Evolutionary conservation across 2,888 invertebrate genomes (phyloP), one percentile per base, ranked within the genome.

Genomic region (Deilephila porcellus): DNA sequence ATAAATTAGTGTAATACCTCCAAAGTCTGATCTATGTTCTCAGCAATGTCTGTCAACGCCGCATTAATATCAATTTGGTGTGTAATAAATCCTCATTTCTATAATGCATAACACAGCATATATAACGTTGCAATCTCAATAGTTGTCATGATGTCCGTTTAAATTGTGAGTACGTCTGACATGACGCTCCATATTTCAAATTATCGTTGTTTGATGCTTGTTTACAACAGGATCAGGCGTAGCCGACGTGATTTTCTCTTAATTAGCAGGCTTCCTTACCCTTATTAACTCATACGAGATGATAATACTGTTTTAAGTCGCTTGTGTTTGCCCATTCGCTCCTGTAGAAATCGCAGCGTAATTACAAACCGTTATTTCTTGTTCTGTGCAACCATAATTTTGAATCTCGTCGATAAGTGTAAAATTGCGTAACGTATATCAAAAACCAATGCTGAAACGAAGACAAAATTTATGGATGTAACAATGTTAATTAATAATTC

Each of bases 181-280:
- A 73, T 73, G 60, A 37, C 59, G 37, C 67, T 59, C 20, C 45
- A 73, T 73, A 73, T 67, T 67, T 73, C 72, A 73, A 73, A 73
- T 56, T 67, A 56, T 59, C 29, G 25, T 71, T 25, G 25, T 29
- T 59, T 59, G 53, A 62, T 20, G 63, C 59, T 67, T 59, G 37
- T 59, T 73, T 67, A 56, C 64, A 56, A 34, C 72, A 67, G 72
- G 64, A 73, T 72, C 72, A 72, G 56, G 72, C 34, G 37, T 67
- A 63, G 59, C 56, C 29, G 25, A 53, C 72, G 63, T 72, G 72
- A 72, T 56, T 63, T 72, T 29, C 67, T 25, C 52, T 67, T 63
- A 72, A 72, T 63, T 63, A 63, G 56, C 56, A 56, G 32, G 17
- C 56, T 62, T 19, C 53, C 56, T 11, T 64, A 63, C 34, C 34